Base-by-base conservation (phyloP, 1,140 invertebrate genomes). In the Neodiprion virginianus region DNA sequence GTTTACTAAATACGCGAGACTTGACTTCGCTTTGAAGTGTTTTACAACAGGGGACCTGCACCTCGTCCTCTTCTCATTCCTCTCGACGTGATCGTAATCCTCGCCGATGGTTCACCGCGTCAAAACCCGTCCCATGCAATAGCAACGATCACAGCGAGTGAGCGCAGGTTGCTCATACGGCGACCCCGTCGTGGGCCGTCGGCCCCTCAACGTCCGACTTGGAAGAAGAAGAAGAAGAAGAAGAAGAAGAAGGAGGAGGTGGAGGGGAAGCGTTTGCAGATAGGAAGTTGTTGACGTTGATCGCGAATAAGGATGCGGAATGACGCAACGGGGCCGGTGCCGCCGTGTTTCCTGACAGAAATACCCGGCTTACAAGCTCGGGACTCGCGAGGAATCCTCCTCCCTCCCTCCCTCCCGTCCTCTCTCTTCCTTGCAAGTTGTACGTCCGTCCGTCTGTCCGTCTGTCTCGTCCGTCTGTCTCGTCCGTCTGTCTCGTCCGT, bases 191-290 rank as follows among this genome's bases (percentile, higher is more conserved):
- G 28, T 5, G 28, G 28, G 28, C 28, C 28, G 28, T 40, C 28
- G 28, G 28, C 28, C 28, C 28, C 5, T 40, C 2, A 40, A 40
- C 28, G 28, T 40, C 28, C 5, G 28, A 40, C 28, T 40, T 40
- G 28, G 28, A 40, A 5, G 28, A 40, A 5, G 28, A 3, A 79
- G 79, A 78, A 71, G 74, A 69, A 3, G 28, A 40, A 3, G 28
- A 5, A 3, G 28, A 40, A 78, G 77, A 71, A 73, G 74, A 68
- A 66, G 76, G 5, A 40, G 28, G 5, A 40, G 28, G 1, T 81
- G 78, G 77, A 71, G 74, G 81, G 79, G 80, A 81, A 81, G 79
- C 79, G 74, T 66, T 72, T 71, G 74, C 77, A 17, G 78, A 69
- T 73, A 81, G 78, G 80, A 74, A 77, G 80, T 68, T 76, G 72